Base-by-base conservation (phyloP, 2,113 vertebrate genomes). In the Phaethornis superciliosus region DNA sequence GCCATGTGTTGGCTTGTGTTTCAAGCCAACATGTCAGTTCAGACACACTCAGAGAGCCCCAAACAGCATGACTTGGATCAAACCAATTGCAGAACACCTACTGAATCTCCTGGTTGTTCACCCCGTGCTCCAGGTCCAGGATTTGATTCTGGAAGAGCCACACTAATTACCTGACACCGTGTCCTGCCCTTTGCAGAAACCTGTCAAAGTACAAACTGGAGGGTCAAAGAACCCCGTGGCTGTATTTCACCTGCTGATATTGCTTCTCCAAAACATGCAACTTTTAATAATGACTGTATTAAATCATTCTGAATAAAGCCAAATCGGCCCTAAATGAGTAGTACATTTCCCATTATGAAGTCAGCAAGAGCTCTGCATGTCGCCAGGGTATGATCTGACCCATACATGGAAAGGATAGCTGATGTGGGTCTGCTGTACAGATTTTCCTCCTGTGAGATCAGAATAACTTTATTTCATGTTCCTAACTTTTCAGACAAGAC, bases 271-370 rank as follows among this genome's bases (percentile, higher is more conserved):
- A 90, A 85, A 78, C 47, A 76, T 4, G 0, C 52, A 81, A 63
- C 26, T 74, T 82, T 22, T 81, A 85, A 88, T 83, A 90, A 86
- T 32, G 19, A 7, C 47, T 60, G 80, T 60, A 86, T 74, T 83
- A 83, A 94, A 95, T 84, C 28, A 88, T 67, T 91, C 59, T 75
- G 89, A 72, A 51, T 69, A 90, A 88, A 95, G 86, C 65, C 65
- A 80, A 86, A 70, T 86, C 90, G 88, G 65, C 70, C 90, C 49
- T 89, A 90, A 88, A 26, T 60, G 88, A 88, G 72, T 46, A 76
- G 85, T 88, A 42, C 32, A 26, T 84, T 94, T 93, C 83, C 92
- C 71, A 27, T 67, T 90, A 88, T 16, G 60, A 71, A 88, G 56
- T 70, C 82, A 81, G 89, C 26, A 40, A 91, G 91, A 93, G 79